These are phyloP conservation scores for Nephila pilipes DNA, from an alignment of 1,140 invertebrate genomes.

Conservation along the genomic window DNA sequence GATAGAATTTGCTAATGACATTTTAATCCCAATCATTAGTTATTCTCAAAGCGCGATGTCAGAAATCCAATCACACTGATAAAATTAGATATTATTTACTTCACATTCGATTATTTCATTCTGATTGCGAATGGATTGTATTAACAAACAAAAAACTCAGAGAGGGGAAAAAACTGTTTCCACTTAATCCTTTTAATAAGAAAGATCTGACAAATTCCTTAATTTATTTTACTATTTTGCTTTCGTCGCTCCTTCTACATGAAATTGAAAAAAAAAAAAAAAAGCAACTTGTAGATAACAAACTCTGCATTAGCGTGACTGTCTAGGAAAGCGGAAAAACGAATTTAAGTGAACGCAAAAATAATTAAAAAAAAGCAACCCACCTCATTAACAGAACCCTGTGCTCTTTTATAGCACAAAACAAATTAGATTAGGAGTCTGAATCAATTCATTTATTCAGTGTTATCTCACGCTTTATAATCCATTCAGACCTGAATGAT, in stretches of 20 bases:
- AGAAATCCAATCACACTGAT: background rate
- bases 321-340: slow-evolving; percentile 43
- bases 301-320: slow-evolving; percentile 47
- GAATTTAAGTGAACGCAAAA: slow-evolving; percentile 45
- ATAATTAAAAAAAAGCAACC: slow-evolving; percentile 57
- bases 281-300: slow-evolving; percentile 27
- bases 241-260: background rate
- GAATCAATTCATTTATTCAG: slow-evolving; percentile 70
- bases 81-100: slow-evolving; percentile 10
- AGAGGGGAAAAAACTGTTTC: background rate
- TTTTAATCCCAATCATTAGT: background rate
- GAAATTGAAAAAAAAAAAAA: background rate
- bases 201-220: slow-evolving; percentile 13
- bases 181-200: slow-evolving; percentile 27
- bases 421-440: slow-evolving; percentile 67
- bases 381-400: slow-evolving; percentile 57
- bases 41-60: background rate
- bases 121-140: background rate
- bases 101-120: background rate
- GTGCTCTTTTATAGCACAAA: slow-evolving; percentile 52
- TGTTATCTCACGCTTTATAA: slow-evolving; percentile 68
- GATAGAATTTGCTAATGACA: too few relatives aligned
- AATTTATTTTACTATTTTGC: slow-evolving; percentile 21
- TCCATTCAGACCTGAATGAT: slow-evolving; percentile 48
- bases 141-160: background rate